Evolutionary conservation across 92 coral and sea anemone species (phyloP).

Genomic region (Epizoanthus scotinus): DNA sequence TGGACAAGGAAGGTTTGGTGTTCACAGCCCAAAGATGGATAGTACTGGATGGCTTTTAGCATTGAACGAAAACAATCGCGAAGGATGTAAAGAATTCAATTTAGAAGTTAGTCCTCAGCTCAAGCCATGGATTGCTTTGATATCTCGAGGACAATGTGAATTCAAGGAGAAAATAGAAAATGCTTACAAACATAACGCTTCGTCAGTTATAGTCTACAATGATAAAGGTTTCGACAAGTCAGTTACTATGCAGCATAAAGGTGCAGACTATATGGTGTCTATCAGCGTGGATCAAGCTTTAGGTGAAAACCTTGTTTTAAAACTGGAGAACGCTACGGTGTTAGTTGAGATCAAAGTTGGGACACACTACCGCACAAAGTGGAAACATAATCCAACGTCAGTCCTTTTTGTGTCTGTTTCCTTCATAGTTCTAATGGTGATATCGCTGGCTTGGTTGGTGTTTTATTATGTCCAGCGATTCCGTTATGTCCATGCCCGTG

Average conservation of each 20-base stretch:
- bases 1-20: slow-evolving; percentile 68
- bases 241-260: slow-evolving; percentile 60
- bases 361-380: slow-evolving; percentile 20
- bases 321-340: slow-evolving; percentile 64
- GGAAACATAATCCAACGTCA: slow-evolving; percentile 91
- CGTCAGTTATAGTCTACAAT: slow-evolving; percentile 84
- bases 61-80: slow-evolving; percentile 47
- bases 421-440: slow-evolving; percentile 96
- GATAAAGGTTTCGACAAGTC: slow-evolving; percentile 10
- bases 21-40: slow-evolving; percentile 59
- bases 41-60: slow-evolving; percentile 79
- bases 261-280: slow-evolving; percentile 57
- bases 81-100: slow-evolving; percentile 79
- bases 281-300: slow-evolving; percentile 69
- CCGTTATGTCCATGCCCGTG: slow-evolving; percentile 96
- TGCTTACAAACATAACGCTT: slow-evolving; percentile 88
- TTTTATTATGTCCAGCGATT: slow-evolving; percentile 97
- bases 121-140: slow-evolving; percentile 86
- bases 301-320: slow-evolving; percentile 64
- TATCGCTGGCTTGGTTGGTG: slow-evolving; percentile 96
- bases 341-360: slow-evolving; percentile 71
- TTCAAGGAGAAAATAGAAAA: slow-evolving; percentile 80
- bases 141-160: slow-evolving; percentile 77
- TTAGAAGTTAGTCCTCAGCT: slow-evolving; percentile 46
- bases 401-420: slow-evolving; percentile 96